Evolutionary conservation across 1,140 invertebrate species (phyloP).

Genomic region (Philotrypesis tridentata): DNA sequence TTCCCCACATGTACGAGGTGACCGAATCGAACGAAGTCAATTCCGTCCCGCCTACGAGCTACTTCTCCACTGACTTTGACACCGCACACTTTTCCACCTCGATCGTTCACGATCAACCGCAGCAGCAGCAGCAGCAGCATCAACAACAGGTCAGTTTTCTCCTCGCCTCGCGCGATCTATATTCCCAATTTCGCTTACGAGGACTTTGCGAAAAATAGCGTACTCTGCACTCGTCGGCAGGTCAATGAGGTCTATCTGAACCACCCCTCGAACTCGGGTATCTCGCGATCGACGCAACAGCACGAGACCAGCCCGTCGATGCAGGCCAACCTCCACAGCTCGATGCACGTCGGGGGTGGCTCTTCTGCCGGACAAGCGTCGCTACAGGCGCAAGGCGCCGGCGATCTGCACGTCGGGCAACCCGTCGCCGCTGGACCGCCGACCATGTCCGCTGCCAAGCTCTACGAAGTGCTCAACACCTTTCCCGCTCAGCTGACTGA

Average conservation of each 20-base stretch:
- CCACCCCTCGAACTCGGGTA: constrained; percentile 45
- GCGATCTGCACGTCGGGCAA: constrained; percentile 62
- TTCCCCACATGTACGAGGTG: constrained; percentile 61
- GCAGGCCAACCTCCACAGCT: constrained; percentile 67
- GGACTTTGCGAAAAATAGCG: not conserved
- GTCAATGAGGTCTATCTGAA: constrained; percentile 60
- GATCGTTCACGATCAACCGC: constrained; percentile 58
- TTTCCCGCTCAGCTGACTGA: constrained; percentile 72
- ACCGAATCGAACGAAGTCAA: constrained; percentile 62
- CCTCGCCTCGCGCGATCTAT: not conserved
- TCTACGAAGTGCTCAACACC: constrained; percentile 75
- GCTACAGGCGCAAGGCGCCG: constrained; percentile 52
- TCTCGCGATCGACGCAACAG: constrained; percentile 6
- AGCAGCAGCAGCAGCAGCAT: too few relatives aligned
- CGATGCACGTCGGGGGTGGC: constrained; percentile 61
- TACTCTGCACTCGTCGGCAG: not conserved
- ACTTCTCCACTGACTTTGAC: constrained; percentile 58
- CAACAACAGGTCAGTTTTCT: too few relatives aligned
- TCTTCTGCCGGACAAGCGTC: constrained; percentile 53
- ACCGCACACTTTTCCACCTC: constrained; percentile 55
- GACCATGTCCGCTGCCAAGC: constrained; percentile 73
- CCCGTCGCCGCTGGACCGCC: constrained; percentile 56
- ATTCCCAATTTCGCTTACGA: too few relatives aligned
- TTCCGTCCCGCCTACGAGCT: constrained; percentile 53
- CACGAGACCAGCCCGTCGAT: constrained; percentile 52